phyloP scores from a whole-genome alignment of 2,888 invertebrate species.

The Anoplius nigerrimus region DNA sequence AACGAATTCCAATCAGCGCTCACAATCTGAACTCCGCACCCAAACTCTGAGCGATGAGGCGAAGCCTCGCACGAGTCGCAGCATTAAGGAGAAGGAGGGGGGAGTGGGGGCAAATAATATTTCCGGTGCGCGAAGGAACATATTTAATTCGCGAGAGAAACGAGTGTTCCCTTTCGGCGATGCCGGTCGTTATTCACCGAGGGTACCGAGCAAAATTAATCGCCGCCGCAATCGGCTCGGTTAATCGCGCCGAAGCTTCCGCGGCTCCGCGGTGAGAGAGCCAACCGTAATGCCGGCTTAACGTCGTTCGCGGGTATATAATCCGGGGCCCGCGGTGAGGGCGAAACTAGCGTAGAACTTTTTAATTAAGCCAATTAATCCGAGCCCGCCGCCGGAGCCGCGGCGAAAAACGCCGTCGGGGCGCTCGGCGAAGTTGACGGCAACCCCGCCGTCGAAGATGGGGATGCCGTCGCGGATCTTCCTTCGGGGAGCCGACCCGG shows the following conservation, averaged over 20 bases:
- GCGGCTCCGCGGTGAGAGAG: conserved; percentile 6
- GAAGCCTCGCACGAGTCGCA: too few relatives aligned
- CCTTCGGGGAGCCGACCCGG: too few relatives aligned
- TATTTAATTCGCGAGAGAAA: too few relatives aligned
- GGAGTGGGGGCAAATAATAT: too few relatives aligned
- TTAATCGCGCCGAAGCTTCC: conserved; percentile 7
- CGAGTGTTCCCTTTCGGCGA: background rate
- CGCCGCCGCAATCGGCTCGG: background rate
- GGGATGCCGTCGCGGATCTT: too few relatives aligned
- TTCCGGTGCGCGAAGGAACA: too few relatives aligned
- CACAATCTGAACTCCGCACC: too few relatives aligned
- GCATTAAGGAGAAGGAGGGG: too few relatives aligned
- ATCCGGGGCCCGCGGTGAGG: conserved; percentile 27
- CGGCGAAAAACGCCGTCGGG: background rate
- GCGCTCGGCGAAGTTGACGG: background rate
- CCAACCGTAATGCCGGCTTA: conserved; percentile 35
- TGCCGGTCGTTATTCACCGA: background rate
- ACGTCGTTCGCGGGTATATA: conserved; percentile 32
- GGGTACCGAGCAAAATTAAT: background rate
- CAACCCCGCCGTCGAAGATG: conserved; percentile 1
- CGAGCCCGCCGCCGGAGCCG: conserved; percentile 2
- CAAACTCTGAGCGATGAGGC: too few relatives aligned
- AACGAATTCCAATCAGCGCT: too few relatives aligned
- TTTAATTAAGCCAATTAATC: conserved; percentile 55
- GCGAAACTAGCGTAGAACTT: conserved; percentile 37